Evolutionary conservation across 2,888 invertebrate species (phyloP), one percentile per base, ranked within the genome.

Genomic region (Lochmaea capreae): DNA sequence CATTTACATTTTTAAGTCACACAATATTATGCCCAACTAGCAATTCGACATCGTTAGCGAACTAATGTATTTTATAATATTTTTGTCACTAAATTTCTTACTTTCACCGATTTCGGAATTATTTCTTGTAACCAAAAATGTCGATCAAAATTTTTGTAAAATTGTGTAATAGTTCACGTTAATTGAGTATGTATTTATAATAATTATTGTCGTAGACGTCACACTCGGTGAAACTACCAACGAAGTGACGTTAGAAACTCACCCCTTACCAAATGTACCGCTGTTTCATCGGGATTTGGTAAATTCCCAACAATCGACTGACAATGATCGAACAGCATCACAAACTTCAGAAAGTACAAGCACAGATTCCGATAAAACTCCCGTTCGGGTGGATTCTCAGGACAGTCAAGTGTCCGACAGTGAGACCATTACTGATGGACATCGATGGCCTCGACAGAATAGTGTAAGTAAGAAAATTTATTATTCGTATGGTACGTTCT

Each of bases 331-430:
- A 39, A 94, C 94, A 10, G 88, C 93, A 71, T 93, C 93, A 62
- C 80, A 81, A 67, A 93, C 93, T n/a, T 89, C 90, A 33, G 90
- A 90, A 49, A 90, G 90, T 77, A 93, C 93, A 52, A 94, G 94
- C 78, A 94, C 94, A 33, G 96, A 96, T 88, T 96, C 95, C 0
- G 95, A 95, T 88, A 89, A 93, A 77, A 94, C 94, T 11, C 92
- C 94, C 46, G 92, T 94, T 14, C 89, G 95, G 66, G 91, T 94
- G 5, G 95, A 95, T 85, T 94, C 93, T n/a, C 94, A 95, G 84
- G 95, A 96, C 83, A 93, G 92, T 82, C 94, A 94, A 83, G 92
- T 92, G 61, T 91, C 92, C 9, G 92, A 92, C 79, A 90, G 90
- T 10, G 92, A 92, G 82, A 89, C 86, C 79, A 86, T 86, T 83